phyloP scores from a whole-genome alignment of 2,113 vertebrate species.

The Motacilla alba region DNA sequence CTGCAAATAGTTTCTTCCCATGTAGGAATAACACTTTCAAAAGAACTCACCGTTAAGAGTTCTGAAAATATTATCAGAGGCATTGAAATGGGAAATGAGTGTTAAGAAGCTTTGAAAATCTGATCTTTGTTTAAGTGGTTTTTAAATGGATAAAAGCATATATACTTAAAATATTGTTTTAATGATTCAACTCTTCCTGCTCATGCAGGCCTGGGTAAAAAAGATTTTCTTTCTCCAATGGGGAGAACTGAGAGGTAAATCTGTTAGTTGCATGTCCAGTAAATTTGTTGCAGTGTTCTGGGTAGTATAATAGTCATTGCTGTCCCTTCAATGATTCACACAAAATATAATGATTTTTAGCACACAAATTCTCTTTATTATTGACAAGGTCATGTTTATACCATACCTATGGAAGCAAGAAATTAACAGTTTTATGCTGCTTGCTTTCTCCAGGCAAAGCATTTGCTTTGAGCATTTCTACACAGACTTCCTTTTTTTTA shows the following conservation, averaged over 20 bases:
- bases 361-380: neutral
- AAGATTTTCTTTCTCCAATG: neutral
- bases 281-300: neutral
- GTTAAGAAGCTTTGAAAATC: neutral
- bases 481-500: neutral
- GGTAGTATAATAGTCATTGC: neutral
- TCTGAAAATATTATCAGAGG: neutral
- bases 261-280: neutral
- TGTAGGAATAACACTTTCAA: neutral
- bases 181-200: neutral
- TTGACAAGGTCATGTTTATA: neutral
- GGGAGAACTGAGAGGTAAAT: neutral
- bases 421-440: neutral
- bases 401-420: neutral
- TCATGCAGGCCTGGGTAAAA: neutral
- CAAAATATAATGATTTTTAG: neutral
- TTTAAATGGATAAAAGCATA: neutral
- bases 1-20: neutral
- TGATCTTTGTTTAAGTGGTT: neutral
- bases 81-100: neutral
- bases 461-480: neutral
- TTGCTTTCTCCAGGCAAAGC: neutral
- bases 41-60: fast-evolving
- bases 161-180: neutral
- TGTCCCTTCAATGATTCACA: neutral